Evolutionary conservation across 2,888 invertebrate species (phyloP), one percentile per base, ranked within the genome.

Genomic region (Sturmia bella): DNA sequence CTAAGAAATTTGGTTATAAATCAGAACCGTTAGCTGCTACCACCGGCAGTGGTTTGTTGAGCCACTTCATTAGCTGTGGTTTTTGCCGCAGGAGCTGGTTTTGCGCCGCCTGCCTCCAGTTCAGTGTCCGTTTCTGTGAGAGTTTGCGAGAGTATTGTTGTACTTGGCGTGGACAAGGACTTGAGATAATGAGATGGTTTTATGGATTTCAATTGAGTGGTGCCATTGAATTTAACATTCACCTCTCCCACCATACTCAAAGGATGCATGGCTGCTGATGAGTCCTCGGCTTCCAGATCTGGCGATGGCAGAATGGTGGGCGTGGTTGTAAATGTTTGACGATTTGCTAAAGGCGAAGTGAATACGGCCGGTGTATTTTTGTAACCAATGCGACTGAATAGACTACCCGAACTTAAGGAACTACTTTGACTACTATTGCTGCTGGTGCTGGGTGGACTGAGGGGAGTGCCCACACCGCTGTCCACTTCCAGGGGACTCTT

Each of bases 171-270:
- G 48, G 59, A 61, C 74, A 89, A 76, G 17, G 88, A 86, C 64
- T 88, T 86, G 83, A 87, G 86, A 61, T 90, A 88, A 80, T 91
- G 89, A 19, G 87, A 85, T 12, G 95, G 93, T 82, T 94, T 92
- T 27, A 96, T 93, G 68, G 94, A 95, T 88, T 96, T 96, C 79
- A 96, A 90, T 88, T 96, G 95, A 0, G 95, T 95, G 0, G 95
- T 95, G 6, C 96, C 96, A 85, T 95, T 95, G 87, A 94, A 96
- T 83, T 94, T 95, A 56, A 96, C 95, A 87, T 94, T 95, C 0
- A 96, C 95, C 87, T 96, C 96, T 9, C 90, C 91, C 77, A 94
- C 94, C 86, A 95, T 94, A 84, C 96, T 95, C 3, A 96, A 87
- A 0, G 96, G 96, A 91, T 96, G 96, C 61, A 93, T 93, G 41